Base-by-base conservation (phyloP, 2,888 invertebrate genomes). In the Stegophylla sp. region DNA sequence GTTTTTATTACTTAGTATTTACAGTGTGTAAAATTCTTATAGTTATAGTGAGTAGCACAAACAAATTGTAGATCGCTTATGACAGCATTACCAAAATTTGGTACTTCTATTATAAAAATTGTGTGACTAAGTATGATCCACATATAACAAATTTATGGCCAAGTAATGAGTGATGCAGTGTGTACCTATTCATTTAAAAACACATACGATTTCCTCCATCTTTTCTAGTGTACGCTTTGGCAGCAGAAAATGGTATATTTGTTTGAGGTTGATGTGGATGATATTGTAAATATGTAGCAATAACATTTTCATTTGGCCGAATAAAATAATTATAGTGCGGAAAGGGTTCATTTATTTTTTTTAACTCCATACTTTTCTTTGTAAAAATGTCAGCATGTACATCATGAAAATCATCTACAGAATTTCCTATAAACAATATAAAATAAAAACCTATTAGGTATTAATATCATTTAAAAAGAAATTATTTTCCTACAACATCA, bases 181-280 rank as follows among this genome's bases (percentile, higher is more conserved):
- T n/a, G n/a, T n/a, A n/a, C n/a, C n/a, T n/a, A n/a, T n/a, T n/a
- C n/a, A n/a, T n/a, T n/a, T n/a, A n/a, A n/a, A n/a, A n/a, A n/a
- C 73, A 73, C 34, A 41, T 73, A 41, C 73, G 73, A 59, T 73
- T 17, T n/a, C 28, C 43, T 34, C 73, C 73, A 59, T 73, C 59
- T 23, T 73, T 59, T 45, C 59, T 53, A 20, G 43, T 41, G 34
- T 73, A 73, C n/a, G 59, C 61, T 41, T 73, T 73, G 20, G 17
- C 28, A 12, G 73, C 41, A 41, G 53, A 59, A 59, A 73, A 73
- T 26, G 53, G 53, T 45, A 73, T n/a, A 53, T 59, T 41, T 23
- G 20, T 53, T 61, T 41, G n/a, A 12, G 74, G 74, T 74, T 74
- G 61, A 59, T 74, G 12, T 34, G 61, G 74, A 61, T 74, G 74